These are phyloP conservation scores for Steatornis caripensis DNA, from an alignment of 2,113 vertebrate species.

Conservation along the genomic window DNA sequence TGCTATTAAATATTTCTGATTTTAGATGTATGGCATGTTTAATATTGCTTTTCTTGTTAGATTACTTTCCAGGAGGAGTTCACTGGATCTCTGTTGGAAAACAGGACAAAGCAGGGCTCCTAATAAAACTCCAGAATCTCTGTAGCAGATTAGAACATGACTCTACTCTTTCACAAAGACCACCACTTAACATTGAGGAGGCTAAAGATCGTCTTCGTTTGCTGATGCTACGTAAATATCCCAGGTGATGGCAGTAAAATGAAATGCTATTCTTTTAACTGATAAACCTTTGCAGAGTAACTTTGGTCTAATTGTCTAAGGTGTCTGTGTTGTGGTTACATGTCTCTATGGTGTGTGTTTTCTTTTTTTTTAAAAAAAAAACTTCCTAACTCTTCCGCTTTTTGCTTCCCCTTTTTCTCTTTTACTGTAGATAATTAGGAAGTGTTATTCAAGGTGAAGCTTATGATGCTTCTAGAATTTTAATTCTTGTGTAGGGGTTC, in stretches of 20 bases:
- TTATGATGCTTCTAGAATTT: background rate
- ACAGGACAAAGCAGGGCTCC: conserved; percentile 87
- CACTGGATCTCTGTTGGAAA: conserved; percentile 95
- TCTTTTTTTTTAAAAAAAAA: background rate
- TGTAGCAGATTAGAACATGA: conserved; percentile 89
- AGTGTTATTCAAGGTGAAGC: background rate
- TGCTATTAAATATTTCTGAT: background rate
- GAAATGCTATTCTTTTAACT: background rate
- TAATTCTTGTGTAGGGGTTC: background rate
- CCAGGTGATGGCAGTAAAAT: conserved; percentile 72
- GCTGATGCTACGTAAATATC: conserved; percentile 84
- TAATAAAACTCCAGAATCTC: conserved; percentile 92
- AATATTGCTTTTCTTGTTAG: conserved; percentile 59
- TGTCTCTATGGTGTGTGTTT: background rate
- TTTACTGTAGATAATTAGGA: background rate
- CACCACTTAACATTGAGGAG: conserved; percentile 88
- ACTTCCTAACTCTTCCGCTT: background rate
- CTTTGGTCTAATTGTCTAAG: background rate
- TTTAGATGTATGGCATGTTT: background rate
- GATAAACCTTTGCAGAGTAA: background rate
- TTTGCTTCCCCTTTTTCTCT: background rate
- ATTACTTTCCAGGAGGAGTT: conserved; percentile 88
- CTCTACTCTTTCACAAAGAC: conserved; percentile 71
- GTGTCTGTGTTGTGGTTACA: background rate
- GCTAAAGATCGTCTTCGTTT: conserved; percentile 92